Evolutionary conservation across 2,888 invertebrate genomes (phyloP), one percentile per base, ranked within the genome.

Genomic region (Rutpela maculata): DNA sequence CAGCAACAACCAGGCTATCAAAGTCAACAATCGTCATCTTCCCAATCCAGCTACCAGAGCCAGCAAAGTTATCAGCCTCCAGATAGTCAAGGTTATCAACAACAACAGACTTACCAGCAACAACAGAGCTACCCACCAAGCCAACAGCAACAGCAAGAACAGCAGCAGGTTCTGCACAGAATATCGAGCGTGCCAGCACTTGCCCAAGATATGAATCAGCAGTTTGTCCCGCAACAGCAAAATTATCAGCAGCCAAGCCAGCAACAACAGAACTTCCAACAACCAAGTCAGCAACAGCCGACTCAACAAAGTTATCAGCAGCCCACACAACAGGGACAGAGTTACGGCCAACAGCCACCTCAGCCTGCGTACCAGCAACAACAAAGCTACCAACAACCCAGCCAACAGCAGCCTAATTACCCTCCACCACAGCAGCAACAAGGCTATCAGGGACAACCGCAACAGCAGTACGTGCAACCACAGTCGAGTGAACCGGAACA

Each of bases 381-480:
- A 55, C 81, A 81, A 69, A 80, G 75, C 57, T 80, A 80, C 85
- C 83, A 88, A 85, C 82, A 80, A 62, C 73, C 74, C 9, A 79
- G 76, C 10, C 85, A 85, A 76, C 85, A 84, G 56, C 85, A 84
- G 67, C 80, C 80, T 31, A 71, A 66, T 31, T 82, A 82, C 18
- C 69, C 68, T 35, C 65, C 74, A 56, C 69, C 57, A 11, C 83
- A 84, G 74, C 82, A 81, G 17, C 81, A 80, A 72, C 80, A 78
- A 43, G 35, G 50, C 82, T 77, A 84, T 18, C 81, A 81, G 38
- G 83, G 83, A 65, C 83, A 81, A 63, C 86, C 84, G 73, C 87
- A 84, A 76, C 85, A 86, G 69, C 81, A 81, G 38, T 82, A 81
- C 22, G 78, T 84, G 11, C 83, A 80, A 63, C 75, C 83, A 22